Evolutionary conservation across 2,113 vertebrate genomes (phyloP).

Genomic region (Peromyscus leucopus): DNA sequence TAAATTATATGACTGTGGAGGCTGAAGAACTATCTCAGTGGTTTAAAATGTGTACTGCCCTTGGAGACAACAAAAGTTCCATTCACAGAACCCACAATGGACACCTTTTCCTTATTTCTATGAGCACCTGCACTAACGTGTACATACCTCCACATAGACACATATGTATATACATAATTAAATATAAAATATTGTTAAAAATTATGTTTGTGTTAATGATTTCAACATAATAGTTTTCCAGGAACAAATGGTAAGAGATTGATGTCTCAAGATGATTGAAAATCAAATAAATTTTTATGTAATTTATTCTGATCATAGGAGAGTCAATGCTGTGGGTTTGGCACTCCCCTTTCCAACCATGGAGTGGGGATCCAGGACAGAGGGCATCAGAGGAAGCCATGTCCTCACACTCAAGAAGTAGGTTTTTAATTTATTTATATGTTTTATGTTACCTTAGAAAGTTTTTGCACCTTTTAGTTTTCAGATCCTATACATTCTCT

Average conservation of each 20-base stretch:
- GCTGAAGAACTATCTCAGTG: not conserved
- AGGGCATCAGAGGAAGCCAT: not conserved
- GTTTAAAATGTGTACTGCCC: not conserved
- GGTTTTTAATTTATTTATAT: no score
- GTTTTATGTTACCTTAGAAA: not conserved
- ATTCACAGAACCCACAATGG: not conserved
- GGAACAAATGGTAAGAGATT: not conserved
- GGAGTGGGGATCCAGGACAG: rapidly evolving
- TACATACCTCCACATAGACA: not conserved
- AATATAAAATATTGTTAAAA: not conserved
- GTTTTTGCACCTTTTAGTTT: not conserved
- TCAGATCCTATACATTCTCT: not conserved
- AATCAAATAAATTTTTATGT: not conserved
- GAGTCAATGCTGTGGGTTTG: not conserved
- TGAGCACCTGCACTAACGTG: not conserved
- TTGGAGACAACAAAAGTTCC: not conserved
- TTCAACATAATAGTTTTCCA: not conserved
- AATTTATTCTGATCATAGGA: not conserved
- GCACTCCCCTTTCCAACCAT: no score
- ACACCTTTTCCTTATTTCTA: not conserved
- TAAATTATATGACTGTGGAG: not conserved
- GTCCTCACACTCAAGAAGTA: not conserved
- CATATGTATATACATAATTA: not conserved
- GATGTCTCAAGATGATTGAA: not conserved
- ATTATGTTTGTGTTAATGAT: not conserved